phyloP scores from a whole-genome alignment of 2,113 vertebrate species.

The Varanus komodoensis region DNA sequence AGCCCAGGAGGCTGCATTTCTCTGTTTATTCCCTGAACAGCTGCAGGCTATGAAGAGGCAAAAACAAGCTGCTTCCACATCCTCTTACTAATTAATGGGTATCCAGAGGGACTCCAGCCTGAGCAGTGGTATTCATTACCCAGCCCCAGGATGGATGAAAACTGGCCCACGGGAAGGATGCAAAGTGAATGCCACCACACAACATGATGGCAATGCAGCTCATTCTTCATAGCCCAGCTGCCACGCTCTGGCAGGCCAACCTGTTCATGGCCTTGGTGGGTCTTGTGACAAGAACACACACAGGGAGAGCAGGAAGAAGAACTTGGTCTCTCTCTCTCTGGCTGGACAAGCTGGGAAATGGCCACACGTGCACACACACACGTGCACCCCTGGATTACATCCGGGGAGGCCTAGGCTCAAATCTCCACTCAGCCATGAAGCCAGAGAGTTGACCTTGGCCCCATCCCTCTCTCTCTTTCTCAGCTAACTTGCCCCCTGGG shows the following conservation, averaged over 20 bases:
- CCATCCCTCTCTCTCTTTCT: not conserved
- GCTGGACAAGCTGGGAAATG: not conserved
- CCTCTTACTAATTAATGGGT: constrained; percentile 12
- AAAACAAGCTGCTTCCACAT: constrained; percentile 29
- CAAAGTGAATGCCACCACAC: constrained; percentile 6
- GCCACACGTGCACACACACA: not conserved
- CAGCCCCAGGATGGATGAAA: constrained; percentile 2
- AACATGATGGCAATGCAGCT: not conserved
- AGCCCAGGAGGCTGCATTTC: constrained; percentile 24
- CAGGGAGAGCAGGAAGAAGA: not conserved
- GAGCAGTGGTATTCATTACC: constrained; percentile 15
- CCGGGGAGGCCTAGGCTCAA: not conserved
- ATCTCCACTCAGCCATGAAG: not conserved
- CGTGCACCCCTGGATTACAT: not conserved
- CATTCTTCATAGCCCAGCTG: not conserved
- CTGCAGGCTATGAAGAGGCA: not conserved
- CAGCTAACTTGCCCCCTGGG: not conserved
- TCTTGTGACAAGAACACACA: not conserved
- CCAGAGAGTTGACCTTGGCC: not conserved
- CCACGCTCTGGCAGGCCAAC: not conserved
- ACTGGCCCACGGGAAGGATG: constrained; percentile 10
- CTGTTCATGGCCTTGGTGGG: not conserved
- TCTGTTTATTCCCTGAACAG: constrained; percentile 1
- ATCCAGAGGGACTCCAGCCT: not conserved
- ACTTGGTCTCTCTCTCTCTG: not conserved